Evolutionary conservation across 2,888 invertebrate genomes (phyloP).

Genomic region (Calliopum simillimum): DNA sequence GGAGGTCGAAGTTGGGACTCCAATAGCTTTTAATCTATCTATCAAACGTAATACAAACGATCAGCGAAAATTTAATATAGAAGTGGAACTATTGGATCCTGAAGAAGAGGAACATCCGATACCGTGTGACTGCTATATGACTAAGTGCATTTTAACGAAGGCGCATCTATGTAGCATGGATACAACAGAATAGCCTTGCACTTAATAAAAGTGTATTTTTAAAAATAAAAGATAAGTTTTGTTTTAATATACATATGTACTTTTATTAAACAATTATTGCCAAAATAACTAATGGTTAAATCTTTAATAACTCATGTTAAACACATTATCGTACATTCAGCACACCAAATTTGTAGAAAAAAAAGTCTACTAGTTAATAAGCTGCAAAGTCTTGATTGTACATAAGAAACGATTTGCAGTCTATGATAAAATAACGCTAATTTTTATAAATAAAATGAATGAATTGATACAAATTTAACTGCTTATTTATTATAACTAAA

Average conservation of each 20-base stretch:
- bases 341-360: constrained; percentile 8
- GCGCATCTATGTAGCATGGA: constrained; percentile 61
- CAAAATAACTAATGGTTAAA: constrained; percentile 5
- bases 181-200: constrained; percentile 37
- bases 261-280: constrained; percentile 19
- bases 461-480: constrained; percentile 28
- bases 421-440: constrained; percentile 15
- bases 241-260: not conserved
- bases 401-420: not conserved
- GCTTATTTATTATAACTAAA: constrained; percentile 39
- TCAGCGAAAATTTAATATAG: constrained; percentile 73
- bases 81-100: constrained; percentile 78
- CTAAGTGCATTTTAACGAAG: constrained; percentile 81
- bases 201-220: not conserved
- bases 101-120: constrained; percentile 78
- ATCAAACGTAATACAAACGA: constrained; percentile 67
- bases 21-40: constrained; percentile 77
- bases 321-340: not conserved
- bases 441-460: constrained; percentile 22
- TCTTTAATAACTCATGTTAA: constrained; percentile 4
- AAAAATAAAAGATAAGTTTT: not conserved
- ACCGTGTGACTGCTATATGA: constrained; percentile 82
- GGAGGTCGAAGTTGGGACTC: constrained; percentile 69
- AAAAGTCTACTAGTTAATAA: not conserved
- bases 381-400: not conserved